A percentile compares a stretch with the other conserved stretches of the same genome.
These are phyloP conservation scores for Drosophila planitibia DNA, from an alignment of 2,888 invertebrate species.

Conservation along the genomic window DNA sequence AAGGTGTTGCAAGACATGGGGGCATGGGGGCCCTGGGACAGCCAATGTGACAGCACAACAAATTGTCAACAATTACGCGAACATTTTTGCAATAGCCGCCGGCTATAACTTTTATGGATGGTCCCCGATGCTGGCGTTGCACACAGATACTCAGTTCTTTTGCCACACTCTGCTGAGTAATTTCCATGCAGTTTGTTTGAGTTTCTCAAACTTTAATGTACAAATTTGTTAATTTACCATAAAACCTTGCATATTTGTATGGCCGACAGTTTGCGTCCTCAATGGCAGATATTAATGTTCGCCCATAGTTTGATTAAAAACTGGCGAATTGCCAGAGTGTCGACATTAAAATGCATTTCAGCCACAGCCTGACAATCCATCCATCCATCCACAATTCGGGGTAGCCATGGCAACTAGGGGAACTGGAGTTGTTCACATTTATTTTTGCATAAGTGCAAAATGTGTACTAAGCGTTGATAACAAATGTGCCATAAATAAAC, in stretches of 20 bases:
- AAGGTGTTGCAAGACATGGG: conserved; percentile 77
- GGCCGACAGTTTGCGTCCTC: conserved; percentile 51
- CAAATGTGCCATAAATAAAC: conserved; percentile 43
- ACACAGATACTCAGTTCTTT: conserved; percentile 5
- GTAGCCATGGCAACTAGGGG: conserved; percentile 6
- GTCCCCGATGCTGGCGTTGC: conserved; percentile 7
- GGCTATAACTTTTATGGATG: conserved; percentile 49
- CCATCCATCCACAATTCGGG: conserved; percentile 63
- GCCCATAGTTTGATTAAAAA: conserved; percentile 84
- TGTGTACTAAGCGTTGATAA: conserved; percentile 37
- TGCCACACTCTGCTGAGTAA: conserved; percentile 58
- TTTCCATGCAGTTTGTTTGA: conserved; percentile 80
- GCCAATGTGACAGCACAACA: conserved; percentile 73
- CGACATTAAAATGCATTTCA: conserved; percentile 65
- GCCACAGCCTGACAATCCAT: conserved; percentile 60
- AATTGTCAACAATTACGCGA: conserved; percentile 80
- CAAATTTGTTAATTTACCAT: conserved; percentile 86
- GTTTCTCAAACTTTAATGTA: conserved; percentile 82
- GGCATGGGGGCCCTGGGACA: conserved; percentile 4
- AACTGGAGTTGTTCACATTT: conserved; percentile 46
- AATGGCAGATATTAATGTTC: conserved; percentile 80
- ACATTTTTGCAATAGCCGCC: conserved; percentile 71
- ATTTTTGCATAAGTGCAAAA: conserved; percentile 19
- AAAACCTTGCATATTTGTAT: conserved; percentile 85
- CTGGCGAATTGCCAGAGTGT: conserved; percentile 81